Conservation (phyloP, 2,888 invertebrate genomes). For the Agapostemon virescens region DNA sequence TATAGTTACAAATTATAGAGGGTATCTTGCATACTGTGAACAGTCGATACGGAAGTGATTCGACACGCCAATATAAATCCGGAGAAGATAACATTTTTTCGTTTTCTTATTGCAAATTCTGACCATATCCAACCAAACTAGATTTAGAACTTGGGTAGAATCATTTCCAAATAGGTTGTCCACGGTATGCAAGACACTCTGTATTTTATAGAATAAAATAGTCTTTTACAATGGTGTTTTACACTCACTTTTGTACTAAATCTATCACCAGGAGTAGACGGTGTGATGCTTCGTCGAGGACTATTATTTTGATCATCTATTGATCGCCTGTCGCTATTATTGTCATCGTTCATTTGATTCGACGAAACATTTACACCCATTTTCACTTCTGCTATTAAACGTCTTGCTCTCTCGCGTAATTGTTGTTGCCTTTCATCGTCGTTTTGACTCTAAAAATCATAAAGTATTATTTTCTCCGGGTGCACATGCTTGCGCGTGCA, state of each 20-base stretch:
- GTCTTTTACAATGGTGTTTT: neutral
- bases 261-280: slow-evolving; percentile 77
- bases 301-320: slow-evolving; percentile 79
- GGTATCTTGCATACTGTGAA: too few species aligned
- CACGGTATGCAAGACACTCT: too few species aligned
- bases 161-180: too few species aligned
- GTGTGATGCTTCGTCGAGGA: slow-evolving; percentile 78
- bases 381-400: slow-evolving; percentile 93
- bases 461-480: neutral
- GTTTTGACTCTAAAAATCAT: slow-evolving; percentile 81
- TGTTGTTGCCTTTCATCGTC: slow-evolving; percentile 94
- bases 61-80: too few species aligned
- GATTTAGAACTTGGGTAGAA: too few species aligned
- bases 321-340: slow-evolving; percentile 76
- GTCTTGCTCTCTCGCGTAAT: slow-evolving; percentile 92
- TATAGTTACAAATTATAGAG: slow-evolving; percentile 15
- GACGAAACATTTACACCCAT: slow-evolving; percentile 82
- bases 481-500: neutral
- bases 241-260: slow-evolving; percentile 74
- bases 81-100: too few species aligned
- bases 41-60: too few species aligned
- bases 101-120: too few species aligned
- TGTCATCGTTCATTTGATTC: slow-evolving; percentile 77
- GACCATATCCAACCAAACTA: too few species aligned
- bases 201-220: neutral